Evolutionary conservation across 2,888 invertebrate species (phyloP).

Genomic region (Scaptomyza tumidula): DNA sequence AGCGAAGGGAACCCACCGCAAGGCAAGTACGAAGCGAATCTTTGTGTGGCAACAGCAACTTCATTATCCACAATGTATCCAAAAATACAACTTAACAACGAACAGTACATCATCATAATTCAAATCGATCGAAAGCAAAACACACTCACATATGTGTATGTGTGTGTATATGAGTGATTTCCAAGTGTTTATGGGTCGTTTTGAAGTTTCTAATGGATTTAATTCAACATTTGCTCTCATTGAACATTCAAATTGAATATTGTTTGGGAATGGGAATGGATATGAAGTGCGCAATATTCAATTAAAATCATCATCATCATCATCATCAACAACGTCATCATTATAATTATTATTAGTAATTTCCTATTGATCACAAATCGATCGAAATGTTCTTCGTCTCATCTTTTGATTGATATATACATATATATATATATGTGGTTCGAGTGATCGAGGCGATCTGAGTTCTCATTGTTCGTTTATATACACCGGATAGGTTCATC

Average conservation of each 20-base stretch:
- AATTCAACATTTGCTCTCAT: slow-evolving; percentile 53
- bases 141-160: not conserved
- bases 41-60: slow-evolving; percentile 45
- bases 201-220: slow-evolving; percentile 79
- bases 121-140: slow-evolving; percentile 11
- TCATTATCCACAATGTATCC: slow-evolving; percentile 60
- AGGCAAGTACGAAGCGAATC: slow-evolving; percentile 59
- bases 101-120: slow-evolving; percentile 35
- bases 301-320: slow-evolving; percentile 62
- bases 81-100: slow-evolving; percentile 42
- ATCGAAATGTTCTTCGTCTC: slow-evolving; percentile 34
- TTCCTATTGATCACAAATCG: slow-evolving; percentile 55
- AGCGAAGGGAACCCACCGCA: slow-evolving; percentile 15
- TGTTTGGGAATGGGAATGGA: not conserved
- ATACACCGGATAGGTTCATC: slow-evolving; percentile 82
- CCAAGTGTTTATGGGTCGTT: slow-evolving; percentile 82
- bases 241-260: slow-evolving; percentile 37
- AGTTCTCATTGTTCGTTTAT: not conserved
- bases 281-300: slow-evolving; percentile 82
- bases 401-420: slow-evolving; percentile 39
- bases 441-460: slow-evolving; percentile 39
- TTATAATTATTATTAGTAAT: slow-evolving; percentile 76
- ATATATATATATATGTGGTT: not conserved
- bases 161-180: slow-evolving; percentile 4
- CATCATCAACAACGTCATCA: slow-evolving; percentile 25